These are phyloP conservation scores for Ligdia adustata DNA, from an alignment of 2,888 invertebrate genomes.

Conservation along the genomic window DNA sequence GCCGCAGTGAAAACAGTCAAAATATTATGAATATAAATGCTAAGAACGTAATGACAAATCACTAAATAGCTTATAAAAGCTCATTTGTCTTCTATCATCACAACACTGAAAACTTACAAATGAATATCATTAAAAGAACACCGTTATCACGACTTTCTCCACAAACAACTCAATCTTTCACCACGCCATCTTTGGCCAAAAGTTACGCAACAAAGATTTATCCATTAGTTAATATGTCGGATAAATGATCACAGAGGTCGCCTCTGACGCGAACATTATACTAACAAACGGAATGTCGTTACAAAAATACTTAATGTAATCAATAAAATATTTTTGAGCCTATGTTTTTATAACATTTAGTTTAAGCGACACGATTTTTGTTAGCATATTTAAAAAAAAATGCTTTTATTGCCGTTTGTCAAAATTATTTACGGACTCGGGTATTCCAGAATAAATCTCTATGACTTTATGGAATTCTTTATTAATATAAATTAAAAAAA, in stretches of 20 bases:
- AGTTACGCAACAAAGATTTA: conserved; percentile 17
- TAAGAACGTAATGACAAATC: too few relatives aligned
- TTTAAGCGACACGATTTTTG: conserved; percentile 14
- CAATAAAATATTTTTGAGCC: conserved; percentile 36
- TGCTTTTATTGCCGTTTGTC: too few relatives aligned
- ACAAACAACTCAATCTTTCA: conserved; percentile 10
- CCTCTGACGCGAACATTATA: conserved; percentile 41
- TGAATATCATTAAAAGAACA: conserved; percentile 1
- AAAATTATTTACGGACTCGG: too few relatives aligned
- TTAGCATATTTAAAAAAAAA: too few relatives aligned
- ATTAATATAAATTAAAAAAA: too few relatives aligned
- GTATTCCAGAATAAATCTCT: too few relatives aligned
- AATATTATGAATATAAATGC: too few relatives aligned
- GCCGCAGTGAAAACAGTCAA: too few relatives aligned
- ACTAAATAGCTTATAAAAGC: neutral
- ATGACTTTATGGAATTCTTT: too few relatives aligned
- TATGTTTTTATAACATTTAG: conserved; percentile 17
- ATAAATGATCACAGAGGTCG: conserved; percentile 40
- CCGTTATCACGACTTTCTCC: conserved; percentile 17
- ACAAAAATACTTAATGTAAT: conserved; percentile 42
- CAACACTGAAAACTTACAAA: conserved; percentile 1
- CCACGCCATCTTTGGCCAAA: conserved; percentile 8
- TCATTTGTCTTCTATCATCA: neutral
- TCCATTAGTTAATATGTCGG: conserved; percentile 19
- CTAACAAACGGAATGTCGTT: conserved; percentile 37